Conservation (phyloP, 2,888 invertebrate species). For the Aphodius granarius region DNA sequence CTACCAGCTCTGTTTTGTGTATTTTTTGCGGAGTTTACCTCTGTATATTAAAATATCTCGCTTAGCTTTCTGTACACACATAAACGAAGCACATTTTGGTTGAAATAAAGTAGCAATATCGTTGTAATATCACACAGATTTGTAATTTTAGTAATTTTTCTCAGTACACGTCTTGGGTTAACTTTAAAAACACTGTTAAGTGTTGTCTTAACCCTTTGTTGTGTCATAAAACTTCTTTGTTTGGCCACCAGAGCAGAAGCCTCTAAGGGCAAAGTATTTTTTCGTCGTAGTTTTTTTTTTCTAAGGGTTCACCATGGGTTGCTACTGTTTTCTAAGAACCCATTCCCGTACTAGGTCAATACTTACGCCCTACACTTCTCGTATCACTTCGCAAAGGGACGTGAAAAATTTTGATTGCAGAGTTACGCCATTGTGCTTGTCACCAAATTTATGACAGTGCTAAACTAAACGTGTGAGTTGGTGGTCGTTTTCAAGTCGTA, state of each 20-base stretch:
- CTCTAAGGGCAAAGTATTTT: neutral
- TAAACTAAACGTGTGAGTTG: neutral
- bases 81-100: too few species aligned
- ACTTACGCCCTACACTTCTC: neutral
- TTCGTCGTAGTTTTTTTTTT: neutral
- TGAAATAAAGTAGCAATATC: too few species aligned
- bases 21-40: too few species aligned
- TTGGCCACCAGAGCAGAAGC: neutral
- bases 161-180: too few species aligned
- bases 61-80: too few species aligned
- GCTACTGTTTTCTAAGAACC: neutral
- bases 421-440: neutral
- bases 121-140: too few species aligned
- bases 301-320: neutral
- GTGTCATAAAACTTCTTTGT: neutral
- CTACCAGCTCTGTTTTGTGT: too few species aligned
- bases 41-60: too few species aligned
- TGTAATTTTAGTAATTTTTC: too few species aligned
- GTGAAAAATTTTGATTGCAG: neutral
- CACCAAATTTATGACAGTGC: neutral
- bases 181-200: too few species aligned
- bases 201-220: too few species aligned
- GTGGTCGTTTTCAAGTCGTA: too few species aligned
- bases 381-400: neutral
- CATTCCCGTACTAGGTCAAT: neutral